A percentile compares a stretch with the other conserved stretches of the same genome.
These are phyloP conservation scores for Leptestheria dahalacensis DNA, from an alignment of 1,140 invertebrate genomes.

Conservation along the genomic window DNA sequence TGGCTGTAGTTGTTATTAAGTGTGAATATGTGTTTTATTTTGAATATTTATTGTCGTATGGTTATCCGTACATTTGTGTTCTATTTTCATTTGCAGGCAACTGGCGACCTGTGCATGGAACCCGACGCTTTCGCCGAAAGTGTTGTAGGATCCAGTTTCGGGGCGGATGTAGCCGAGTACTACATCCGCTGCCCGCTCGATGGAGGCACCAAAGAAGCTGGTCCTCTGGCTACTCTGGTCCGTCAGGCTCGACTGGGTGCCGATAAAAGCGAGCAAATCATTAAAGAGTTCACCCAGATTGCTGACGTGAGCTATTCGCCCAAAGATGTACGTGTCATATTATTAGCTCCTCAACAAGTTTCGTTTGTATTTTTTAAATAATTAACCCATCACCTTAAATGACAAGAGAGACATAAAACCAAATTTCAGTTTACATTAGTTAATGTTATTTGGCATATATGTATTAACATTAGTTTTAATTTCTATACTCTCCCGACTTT, in stretches of 20 bases:
- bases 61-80: conserved; percentile 3
- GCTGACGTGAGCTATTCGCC: conserved; percentile 7
- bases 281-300: conserved; percentile 11
- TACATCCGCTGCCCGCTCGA: conserved; percentile 46
- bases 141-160: conserved; percentile 25
- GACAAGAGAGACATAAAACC: too few species aligned
- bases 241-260: conserved; percentile 15
- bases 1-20: too few species aligned
- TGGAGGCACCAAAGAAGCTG: conserved; percentile 20
- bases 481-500: too few species aligned
- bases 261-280: conserved; percentile 7
- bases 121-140: conserved; percentile 40
- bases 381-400: too few species aligned
- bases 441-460: too few species aligned
- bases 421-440: too few species aligned
- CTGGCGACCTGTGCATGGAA: conserved; percentile 59
- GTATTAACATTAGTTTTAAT: too few species aligned
- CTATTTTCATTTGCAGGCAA: conserved; percentile 31
- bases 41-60: too few species aligned
- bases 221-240: conserved; percentile 3
- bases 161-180: conserved; percentile 50
- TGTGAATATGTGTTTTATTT: too few species aligned
- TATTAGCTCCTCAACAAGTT: too few species aligned
- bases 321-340: conserved; percentile 15
- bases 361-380: too few species aligned